Evolutionary conservation across 2,113 vertebrate genomes (phyloP).

Genomic region (Todiramphus chloris): DNA sequence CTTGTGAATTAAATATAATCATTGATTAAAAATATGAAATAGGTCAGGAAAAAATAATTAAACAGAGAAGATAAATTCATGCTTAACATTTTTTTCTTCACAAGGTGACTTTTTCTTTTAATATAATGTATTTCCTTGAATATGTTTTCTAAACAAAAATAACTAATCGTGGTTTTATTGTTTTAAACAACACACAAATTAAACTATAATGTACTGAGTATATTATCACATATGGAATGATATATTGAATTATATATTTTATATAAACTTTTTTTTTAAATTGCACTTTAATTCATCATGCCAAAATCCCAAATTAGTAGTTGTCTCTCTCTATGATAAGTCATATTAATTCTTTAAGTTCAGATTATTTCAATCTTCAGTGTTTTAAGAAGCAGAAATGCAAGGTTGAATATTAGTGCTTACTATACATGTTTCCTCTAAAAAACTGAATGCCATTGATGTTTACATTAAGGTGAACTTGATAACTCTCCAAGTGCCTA

Average conservation of each 20-base stretch:
- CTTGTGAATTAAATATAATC: slow-evolving; percentile 48
- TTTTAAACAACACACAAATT: not conserved
- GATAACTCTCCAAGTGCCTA: not conserved
- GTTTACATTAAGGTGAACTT: not conserved
- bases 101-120: not conserved
- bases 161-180: not conserved
- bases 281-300: not conserved
- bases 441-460: not conserved
- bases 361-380: not conserved
- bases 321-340: not conserved
- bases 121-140: not conserved
- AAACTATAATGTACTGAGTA: not conserved
- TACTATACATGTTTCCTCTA: not conserved
- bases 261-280: not conserved
- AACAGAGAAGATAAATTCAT: not conserved
- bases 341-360: not conserved
- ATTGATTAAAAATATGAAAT: slow-evolving; percentile 34
- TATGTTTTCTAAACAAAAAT: not conserved
- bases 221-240: not conserved
- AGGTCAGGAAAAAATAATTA: slow-evolving; percentile 33
- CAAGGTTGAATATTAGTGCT: not conserved
- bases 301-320: not conserved
- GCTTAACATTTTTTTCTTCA: not conserved
- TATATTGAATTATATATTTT: not conserved
- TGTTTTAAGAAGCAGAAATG: not conserved